Evolutionary conservation across 2,888 invertebrate species (phyloP).

Genomic region (Neoitamus cyanurus): DNA sequence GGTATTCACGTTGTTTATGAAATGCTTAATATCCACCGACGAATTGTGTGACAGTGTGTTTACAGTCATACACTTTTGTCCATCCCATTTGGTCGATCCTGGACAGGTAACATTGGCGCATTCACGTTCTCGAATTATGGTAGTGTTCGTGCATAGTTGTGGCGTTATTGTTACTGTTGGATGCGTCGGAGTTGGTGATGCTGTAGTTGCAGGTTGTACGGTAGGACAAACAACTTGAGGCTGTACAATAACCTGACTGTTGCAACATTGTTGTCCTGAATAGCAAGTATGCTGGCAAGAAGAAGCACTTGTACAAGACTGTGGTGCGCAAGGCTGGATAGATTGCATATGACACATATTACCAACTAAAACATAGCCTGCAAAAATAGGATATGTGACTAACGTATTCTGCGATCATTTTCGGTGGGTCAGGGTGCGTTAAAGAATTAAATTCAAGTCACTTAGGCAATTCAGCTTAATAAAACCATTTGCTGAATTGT

Average conservation of each 20-base stretch:
- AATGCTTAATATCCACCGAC: constrained; percentile 4
- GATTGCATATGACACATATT: constrained; percentile 10
- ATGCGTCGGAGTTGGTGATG: not conserved
- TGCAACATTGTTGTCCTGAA: not conserved
- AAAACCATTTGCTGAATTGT: no score
- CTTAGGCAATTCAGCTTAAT: no score
- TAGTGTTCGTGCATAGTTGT: not conserved
- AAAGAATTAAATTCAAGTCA: no score
- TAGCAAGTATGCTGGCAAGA: not conserved
- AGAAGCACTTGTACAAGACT: not conserved
- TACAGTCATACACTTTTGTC: not conserved
- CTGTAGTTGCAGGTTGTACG: not conserved
- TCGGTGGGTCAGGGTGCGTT: no score
- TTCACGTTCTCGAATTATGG: not conserved
- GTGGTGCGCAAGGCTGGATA: not conserved
- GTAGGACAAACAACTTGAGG: not conserved
- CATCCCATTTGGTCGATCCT: not conserved
- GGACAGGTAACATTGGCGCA: not conserved
- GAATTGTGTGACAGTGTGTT: not conserved
- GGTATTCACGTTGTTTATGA: constrained; percentile 4
- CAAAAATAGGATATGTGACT: not conserved
- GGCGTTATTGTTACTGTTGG: not conserved
- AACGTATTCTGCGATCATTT: no score
- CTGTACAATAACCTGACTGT: not conserved
- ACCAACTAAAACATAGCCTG: not conserved